A percentile compares a stretch with the other conserved stretches of the same genome.
phyloP scores from a whole-genome alignment of 1,140 invertebrate genomes.

The Neodiprion virginianus region DNA sequence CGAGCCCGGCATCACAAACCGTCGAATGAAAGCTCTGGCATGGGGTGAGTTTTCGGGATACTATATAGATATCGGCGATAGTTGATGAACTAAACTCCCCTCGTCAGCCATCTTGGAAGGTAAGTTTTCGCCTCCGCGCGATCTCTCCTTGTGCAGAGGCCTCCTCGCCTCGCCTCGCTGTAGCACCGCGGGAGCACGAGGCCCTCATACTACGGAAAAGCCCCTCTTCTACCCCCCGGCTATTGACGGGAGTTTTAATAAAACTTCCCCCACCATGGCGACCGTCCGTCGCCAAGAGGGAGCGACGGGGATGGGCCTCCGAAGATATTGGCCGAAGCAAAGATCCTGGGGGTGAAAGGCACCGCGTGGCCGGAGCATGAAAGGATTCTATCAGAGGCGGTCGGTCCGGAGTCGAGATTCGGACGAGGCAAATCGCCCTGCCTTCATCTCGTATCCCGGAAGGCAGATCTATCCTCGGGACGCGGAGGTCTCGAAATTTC shows the following conservation, averaged over 20 bases:
- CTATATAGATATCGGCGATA: neutral
- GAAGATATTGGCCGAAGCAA: constrained; percentile 48
- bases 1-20: too few relatives aligned
- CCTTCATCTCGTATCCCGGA: too few relatives aligned
- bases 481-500: too few relatives aligned
- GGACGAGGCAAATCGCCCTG: too few relatives aligned
- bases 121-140: neutral
- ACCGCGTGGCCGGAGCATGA: neutral
- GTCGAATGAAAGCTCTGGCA: too few relatives aligned
- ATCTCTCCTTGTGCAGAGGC: constrained; percentile 31
- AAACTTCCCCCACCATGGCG: constrained; percentile 45
- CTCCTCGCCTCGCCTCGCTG: constrained; percentile 38
- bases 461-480: too few relatives aligned
- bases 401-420: too few relatives aligned
- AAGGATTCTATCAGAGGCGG: neutral
- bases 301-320: constrained; percentile 39
- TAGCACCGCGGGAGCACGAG: constrained; percentile 34
- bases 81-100: neutral
- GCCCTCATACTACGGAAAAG: constrained; percentile 39
- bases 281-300: constrained; percentile 22
- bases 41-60: too few relatives aligned
- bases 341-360: constrained; percentile 26
- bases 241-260: constrained; percentile 50
- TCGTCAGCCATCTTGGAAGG: neutral
- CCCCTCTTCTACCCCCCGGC: constrained; percentile 36